Evolutionary conservation across 1,140 invertebrate species (phyloP).

Genomic region (Trypoxylus dichotomus): DNA sequence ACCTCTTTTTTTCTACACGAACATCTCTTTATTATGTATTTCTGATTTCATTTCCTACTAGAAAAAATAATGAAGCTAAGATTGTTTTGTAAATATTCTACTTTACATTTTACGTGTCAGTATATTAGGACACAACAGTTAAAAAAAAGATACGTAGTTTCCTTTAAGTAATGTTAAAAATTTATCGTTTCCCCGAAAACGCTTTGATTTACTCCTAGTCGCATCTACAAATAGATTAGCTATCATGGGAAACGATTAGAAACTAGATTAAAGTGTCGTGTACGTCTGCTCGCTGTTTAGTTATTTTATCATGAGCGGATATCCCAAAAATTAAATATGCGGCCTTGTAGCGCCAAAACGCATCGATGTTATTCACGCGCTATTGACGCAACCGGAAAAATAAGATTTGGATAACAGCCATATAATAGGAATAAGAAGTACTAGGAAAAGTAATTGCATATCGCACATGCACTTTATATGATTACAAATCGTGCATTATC

Average conservation of each 20-base stretch:
- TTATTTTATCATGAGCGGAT: neutral
- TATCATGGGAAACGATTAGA: neutral
- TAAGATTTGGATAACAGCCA: constrained; percentile 6
- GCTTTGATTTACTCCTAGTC: neutral
- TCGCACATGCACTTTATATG: neutral
- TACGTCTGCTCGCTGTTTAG: neutral
- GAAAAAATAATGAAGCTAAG: neutral
- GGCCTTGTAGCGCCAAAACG: neutral
- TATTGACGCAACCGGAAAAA: constrained; percentile 4
- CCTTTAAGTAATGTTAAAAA: neutral
- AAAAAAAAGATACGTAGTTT: neutral
- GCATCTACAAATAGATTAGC: neutral
- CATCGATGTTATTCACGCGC: neutral
- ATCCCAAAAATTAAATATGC: neutral
- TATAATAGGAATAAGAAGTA: neutral
- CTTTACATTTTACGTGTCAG: too few relatives aligned
- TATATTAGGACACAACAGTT: too few relatives aligned
- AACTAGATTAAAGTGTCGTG: neutral
- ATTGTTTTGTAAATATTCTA: neutral
- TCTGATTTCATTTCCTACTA: neutral
- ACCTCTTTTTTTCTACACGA: neutral
- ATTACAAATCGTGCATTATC: neutral
- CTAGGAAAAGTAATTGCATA: neutral
- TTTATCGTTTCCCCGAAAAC: neutral
- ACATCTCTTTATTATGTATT: neutral